Evolutionary conservation across 2,113 vertebrate species (phyloP).

Genomic region (Crypturellus undulatus): DNA sequence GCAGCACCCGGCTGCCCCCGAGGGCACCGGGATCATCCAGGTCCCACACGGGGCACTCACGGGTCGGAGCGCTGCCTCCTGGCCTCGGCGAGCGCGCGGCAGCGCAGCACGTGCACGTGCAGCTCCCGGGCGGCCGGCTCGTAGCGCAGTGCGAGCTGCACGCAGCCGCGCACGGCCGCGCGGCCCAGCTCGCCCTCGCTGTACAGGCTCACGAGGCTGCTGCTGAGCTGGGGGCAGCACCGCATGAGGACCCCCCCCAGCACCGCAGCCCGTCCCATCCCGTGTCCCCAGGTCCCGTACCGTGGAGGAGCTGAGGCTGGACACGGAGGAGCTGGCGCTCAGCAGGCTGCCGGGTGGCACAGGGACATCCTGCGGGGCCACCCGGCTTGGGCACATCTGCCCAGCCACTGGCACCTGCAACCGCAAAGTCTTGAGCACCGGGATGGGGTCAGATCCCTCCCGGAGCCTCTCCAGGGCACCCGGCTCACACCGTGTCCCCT

Average conservation of each 20-base stretch:
- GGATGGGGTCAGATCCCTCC: neutral
- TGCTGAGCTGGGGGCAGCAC: slow-evolving; percentile 81
- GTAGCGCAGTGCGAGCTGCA: slow-evolving; percentile 89
- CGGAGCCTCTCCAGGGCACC: neutral
- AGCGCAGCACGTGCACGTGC: slow-evolving; percentile 85
- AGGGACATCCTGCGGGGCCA: slow-evolving; percentile 41
- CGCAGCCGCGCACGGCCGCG: slow-evolving; percentile 86
- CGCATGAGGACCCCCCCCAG: neutral
- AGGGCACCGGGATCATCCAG: no score
- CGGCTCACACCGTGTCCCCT: neutral
- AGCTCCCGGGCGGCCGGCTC: slow-evolving; percentile 83
- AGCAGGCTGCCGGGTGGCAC: slow-evolving; percentile 9
- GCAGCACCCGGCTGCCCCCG: no score
- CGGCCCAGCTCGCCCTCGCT: slow-evolving; percentile 86
- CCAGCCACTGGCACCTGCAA: rapidly evolving
- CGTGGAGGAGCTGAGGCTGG: slow-evolving; percentile 86
- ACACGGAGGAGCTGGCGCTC: slow-evolving; percentile 82
- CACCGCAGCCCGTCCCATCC: neutral
- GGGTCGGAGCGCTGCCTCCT: slow-evolving; percentile 89
- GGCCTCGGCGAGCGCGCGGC: slow-evolving; percentile 88
- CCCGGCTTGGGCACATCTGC: rapidly evolving
- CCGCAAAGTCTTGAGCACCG: neutral
- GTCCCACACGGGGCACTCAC: slow-evolving; percentile 78
- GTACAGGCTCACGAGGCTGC: slow-evolving; percentile 93
- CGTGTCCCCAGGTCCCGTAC: neutral